These are phyloP conservation scores for Gortyna flavago DNA, from an alignment of 2,888 invertebrate species.

Conservation along the genomic window DNA sequence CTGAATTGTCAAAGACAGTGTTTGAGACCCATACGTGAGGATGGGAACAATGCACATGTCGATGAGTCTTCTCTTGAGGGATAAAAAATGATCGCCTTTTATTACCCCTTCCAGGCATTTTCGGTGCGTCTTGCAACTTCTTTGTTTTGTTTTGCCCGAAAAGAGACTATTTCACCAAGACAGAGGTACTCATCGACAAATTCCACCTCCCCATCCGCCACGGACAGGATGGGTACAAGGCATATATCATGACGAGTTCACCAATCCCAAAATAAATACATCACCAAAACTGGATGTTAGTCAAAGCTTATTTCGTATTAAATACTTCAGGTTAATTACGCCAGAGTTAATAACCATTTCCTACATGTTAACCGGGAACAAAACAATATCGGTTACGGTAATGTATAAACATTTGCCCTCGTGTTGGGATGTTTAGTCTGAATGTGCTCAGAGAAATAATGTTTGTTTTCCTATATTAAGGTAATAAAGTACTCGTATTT, in stretches of 20 bases:
- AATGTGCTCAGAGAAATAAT: background rate
- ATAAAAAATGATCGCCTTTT: no score
- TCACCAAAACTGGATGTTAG: background rate
- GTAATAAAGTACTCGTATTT: no score
- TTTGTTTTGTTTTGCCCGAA: no score
- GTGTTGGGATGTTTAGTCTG: background rate
- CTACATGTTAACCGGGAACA: slow-evolving; percentile 34
- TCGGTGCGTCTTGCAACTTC: no score
- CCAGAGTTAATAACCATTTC: slow-evolving; percentile 24
- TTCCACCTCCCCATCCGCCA: background rate
- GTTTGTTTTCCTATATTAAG: background rate
- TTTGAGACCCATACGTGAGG: no score
- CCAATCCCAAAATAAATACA: background rate
- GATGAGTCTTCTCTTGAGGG: no score
- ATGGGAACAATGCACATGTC: no score
- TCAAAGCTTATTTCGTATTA: slow-evolving; percentile 20
- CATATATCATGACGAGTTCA: background rate
- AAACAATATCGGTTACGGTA: slow-evolving; percentile 40
- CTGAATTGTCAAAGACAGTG: no score
- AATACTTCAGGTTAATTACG: slow-evolving; percentile 35
- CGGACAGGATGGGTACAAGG: background rate
- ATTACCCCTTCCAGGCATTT: no score
- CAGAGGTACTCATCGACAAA: no score
- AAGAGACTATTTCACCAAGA: no score
- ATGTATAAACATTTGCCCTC: slow-evolving; percentile 27